These are phyloP conservation scores for Hyposoter dolosus DNA, from an alignment of 2,888 invertebrate genomes.

Conservation along the genomic window DNA sequence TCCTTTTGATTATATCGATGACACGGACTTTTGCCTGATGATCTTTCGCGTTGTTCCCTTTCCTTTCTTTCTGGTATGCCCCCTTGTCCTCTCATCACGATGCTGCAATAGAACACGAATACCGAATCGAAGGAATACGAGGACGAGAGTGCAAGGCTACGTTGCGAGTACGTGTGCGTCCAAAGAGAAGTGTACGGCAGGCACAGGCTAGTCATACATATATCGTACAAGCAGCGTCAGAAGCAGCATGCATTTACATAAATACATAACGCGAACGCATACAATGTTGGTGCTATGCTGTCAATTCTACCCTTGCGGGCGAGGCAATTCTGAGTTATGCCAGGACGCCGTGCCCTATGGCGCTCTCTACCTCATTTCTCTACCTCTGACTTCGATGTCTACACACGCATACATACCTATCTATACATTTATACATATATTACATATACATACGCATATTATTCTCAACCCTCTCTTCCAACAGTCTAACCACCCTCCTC, in stretches of 20 bases:
- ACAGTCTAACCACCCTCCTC: conserved; percentile 33
- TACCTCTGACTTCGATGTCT: conserved; percentile 65
- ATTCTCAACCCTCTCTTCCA: conserved; percentile 53
- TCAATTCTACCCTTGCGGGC: conserved; percentile 84
- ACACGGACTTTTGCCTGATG: conserved; percentile 13
- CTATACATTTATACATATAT: conserved; percentile 25
- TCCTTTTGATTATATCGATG: conserved; percentile 11
- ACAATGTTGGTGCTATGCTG: conserved; percentile 85
- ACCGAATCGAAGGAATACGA: conserved; percentile 36
- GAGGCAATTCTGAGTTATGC: conserved; percentile 85
- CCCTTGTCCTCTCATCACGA: not conserved
- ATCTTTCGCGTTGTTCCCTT: conserved; percentile 27
- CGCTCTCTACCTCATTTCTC: conserved; percentile 68
- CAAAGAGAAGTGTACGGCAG: conserved; percentile 64
- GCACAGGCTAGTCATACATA: conserved; percentile 27
- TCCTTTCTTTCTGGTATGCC: conserved; percentile 3
- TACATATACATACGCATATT: conserved; percentile 21
- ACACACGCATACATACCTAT: conserved; percentile 32
- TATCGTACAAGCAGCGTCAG: conserved; percentile 53
- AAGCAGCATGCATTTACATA: conserved; percentile 84
- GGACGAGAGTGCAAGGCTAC: conserved; percentile 10
- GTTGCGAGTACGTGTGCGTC: conserved; percentile 42
- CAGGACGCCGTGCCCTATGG: conserved; percentile 81
- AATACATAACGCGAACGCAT: conserved; percentile 85
- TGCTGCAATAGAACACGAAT: conserved; percentile 50